Base-by-base conservation (phyloP, 2,888 invertebrate genomes). In the Drosophila leonis region DNA sequence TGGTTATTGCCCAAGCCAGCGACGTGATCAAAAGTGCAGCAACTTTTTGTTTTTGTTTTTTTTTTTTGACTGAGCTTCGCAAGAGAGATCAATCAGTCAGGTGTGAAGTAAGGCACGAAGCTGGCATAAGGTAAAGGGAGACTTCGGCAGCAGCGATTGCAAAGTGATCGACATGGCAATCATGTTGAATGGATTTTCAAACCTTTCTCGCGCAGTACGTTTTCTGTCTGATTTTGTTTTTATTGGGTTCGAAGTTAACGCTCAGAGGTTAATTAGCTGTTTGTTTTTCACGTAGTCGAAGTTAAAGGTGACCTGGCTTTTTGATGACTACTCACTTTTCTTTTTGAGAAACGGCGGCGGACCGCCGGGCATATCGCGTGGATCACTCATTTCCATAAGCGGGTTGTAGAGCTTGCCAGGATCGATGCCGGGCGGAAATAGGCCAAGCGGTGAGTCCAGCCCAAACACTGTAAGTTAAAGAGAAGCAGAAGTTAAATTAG, bases 391-490 rank as follows among this genome's bases (percentile, higher is more conserved):
- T 90, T 96, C 96, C 94, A 96, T 95, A 67, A 97, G 94, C 6
- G 96, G 96, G 92, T 95, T 95, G 91, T 95, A 95, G 91, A 95
- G 94, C 92, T 96, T 95, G 78, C 95, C 95, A 90, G 95, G 95
- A 87, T 96, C 96, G 93, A 96, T 94, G 77, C 96, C 96, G 35
- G 96, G 95, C 49, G 96, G 96, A 93, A 96, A 97, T 73, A 97
- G 94, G 35, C 96, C 96, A 91, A 96, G 93, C 1, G 95, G 95
- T 6, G 96, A 95, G 90, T 96, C 96, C 90, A 96, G 93, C 24
- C 96, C 96, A 92, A 96, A 96, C 95, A 96, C 96, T 96, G 94
- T 20, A 24, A 35, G 9, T 5, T 0, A 15, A 0, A 51, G 15
- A 24, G 20, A 52, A 24, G 2, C 7, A 35, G 15, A 37, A n/a